Evolutionary conservation across 2,797 vertebrate species (phyloP).

Genomic region (Myotis daubentonii): DNA sequence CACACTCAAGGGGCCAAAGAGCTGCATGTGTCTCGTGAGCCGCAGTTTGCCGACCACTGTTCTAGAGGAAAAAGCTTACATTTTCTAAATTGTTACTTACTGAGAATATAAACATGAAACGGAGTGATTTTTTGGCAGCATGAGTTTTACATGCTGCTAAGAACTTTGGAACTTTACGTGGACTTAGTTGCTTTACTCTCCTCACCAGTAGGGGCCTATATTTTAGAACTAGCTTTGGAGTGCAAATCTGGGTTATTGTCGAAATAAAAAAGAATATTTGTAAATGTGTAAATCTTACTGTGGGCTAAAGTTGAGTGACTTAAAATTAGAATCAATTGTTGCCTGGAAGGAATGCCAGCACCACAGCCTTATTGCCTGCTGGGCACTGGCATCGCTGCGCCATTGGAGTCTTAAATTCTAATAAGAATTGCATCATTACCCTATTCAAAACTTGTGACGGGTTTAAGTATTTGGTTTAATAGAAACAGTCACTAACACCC

Average conservation of each 20-base stretch:
- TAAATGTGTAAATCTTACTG: neutral
- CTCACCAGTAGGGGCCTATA: neutral
- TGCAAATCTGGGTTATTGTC: neutral
- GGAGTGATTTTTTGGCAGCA: neutral
- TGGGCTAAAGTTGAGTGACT: neutral
- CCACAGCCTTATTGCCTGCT: neutral
- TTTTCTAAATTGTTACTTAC: neutral
- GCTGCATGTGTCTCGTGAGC: too few relatives aligned
- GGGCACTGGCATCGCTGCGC: neutral
- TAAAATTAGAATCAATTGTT: constrained; percentile 11
- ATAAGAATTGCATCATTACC: neutral
- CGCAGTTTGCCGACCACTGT: too few relatives aligned
- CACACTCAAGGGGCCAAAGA: too few relatives aligned
- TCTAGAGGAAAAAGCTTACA: neutral
- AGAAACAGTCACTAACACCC: neutral
- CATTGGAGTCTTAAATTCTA: neutral
- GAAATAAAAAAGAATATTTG: neutral
- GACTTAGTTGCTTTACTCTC: neutral
- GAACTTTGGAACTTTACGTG: neutral
- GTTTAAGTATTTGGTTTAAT: neutral
- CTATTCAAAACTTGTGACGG: neutral
- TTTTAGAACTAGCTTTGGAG: neutral
- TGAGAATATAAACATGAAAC: constrained; percentile 7
- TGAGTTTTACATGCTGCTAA: neutral
- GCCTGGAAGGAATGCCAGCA: neutral